Conservation (phyloP, 1,140 invertebrate species). For the Drosophila ogumai region DNA sequence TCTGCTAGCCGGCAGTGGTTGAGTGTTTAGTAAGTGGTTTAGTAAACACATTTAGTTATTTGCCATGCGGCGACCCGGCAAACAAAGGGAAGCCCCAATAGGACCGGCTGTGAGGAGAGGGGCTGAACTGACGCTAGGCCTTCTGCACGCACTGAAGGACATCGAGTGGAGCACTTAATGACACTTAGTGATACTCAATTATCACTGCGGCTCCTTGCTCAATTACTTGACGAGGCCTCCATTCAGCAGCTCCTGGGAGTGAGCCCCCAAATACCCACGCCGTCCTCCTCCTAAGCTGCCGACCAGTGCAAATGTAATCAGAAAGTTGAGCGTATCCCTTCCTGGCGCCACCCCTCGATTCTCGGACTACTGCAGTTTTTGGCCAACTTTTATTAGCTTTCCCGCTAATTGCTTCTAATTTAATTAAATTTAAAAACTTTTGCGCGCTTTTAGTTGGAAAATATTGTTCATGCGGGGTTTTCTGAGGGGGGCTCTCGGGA, state of each 20-base stretch:
- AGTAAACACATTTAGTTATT: slow-evolving; percentile 84
- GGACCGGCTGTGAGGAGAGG: neutral
- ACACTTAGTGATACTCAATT: slow-evolving; percentile 82
- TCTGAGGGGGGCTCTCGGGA: slow-evolving; percentile 7
- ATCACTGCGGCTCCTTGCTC: slow-evolving; percentile 67
- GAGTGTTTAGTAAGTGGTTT: slow-evolving; percentile 84
- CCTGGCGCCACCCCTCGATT: slow-evolving; percentile 14
- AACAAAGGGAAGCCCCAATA: slow-evolving; percentile 13
- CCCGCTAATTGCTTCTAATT: slow-evolving; percentile 80
- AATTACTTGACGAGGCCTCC: slow-evolving; percentile 64
- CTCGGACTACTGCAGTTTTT: slow-evolving; percentile 61
- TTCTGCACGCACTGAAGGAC: slow-evolving; percentile 35
- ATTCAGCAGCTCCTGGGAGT: neutral
- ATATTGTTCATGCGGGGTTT: slow-evolving; percentile 67
- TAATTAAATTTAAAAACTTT: slow-evolving; percentile 83
- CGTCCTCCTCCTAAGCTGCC: neutral
- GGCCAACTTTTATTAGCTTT: slow-evolving; percentile 81
- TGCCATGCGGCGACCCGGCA: slow-evolving; percentile 63
- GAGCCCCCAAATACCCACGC: neutral
- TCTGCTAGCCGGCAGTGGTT: slow-evolving; percentile 61
- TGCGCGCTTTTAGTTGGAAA: slow-evolving; percentile 73
- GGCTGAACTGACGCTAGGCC: slow-evolving; percentile 18
- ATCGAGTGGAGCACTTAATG: slow-evolving; percentile 71
- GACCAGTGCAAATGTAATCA: slow-evolving; percentile 20
- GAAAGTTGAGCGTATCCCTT: slow-evolving; percentile 39